Evolutionary conservation across 2,113 vertebrate genomes (phyloP).

Genomic region (Hemibagrus wyckioides): DNA sequence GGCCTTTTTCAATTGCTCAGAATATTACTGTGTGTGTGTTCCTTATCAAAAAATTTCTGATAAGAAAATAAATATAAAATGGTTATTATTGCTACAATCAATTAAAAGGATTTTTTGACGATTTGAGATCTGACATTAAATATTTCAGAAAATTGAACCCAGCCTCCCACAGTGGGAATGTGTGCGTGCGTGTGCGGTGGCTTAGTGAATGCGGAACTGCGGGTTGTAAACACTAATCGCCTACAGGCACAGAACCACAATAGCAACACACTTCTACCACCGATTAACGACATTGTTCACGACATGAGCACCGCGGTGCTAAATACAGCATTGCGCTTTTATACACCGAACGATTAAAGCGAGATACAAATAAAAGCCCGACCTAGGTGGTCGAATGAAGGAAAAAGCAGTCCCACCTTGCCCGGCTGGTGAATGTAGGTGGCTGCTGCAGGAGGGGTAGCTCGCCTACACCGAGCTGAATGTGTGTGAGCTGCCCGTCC

Average conservation of each 20-base stretch:
- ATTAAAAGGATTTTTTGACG: neutral
- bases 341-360: neutral
- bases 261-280: neutral
- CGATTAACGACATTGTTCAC: neutral
- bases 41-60: too few relatives aligned
- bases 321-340: neutral
- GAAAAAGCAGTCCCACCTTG: conserved; percentile 38
- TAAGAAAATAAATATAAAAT: neutral
- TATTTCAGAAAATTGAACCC: neutral
- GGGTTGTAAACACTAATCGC: conserved; percentile 38
- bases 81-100: too few relatives aligned
- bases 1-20: neutral
- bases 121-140: neutral
- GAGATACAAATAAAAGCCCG: neutral
- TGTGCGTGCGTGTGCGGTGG: neutral
- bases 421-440: conserved; percentile 38
- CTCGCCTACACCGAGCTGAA: neutral
- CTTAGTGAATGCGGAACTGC: conserved; percentile 48
- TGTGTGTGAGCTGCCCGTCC: neutral
- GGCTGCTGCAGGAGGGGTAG: conserved; percentile 26
- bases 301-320: neutral
- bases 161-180: neutral
- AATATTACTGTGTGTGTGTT: too few relatives aligned
- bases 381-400: neutral
- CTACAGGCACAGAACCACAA: conserved; percentile 16